phyloP scores from a whole-genome alignment of 2,797 vertebrate species.

The Hippopotamyrus pictus region DNA sequence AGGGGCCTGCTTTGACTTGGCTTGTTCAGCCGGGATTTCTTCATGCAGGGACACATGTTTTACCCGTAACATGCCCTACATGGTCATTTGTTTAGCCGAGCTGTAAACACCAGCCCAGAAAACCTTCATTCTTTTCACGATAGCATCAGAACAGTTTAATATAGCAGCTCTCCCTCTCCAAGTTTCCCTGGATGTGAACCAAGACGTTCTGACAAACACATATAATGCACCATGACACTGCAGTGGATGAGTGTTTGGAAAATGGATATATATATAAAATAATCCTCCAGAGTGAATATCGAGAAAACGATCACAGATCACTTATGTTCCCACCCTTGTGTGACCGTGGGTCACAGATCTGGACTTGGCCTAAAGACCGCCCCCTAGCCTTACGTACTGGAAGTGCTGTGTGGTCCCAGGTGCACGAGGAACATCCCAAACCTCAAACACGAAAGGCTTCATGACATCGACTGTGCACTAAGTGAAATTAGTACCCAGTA shows the following conservation, averaged over 20 bases:
- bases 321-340: background rate
- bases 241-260: background rate
- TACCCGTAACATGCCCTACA: background rate
- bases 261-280: background rate
- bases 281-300: background rate
- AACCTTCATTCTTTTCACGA: background rate
- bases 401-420: background rate
- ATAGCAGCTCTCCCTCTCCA: background rate
- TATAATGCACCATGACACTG: background rate
- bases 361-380: background rate
- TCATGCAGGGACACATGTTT: background rate
- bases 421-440: background rate
- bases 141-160: background rate
- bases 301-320: background rate
- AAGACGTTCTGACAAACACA: background rate
- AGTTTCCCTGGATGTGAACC: background rate
- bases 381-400: background rate
- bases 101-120: conserved; percentile 1
- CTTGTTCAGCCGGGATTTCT: background rate
- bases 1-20: background rate
- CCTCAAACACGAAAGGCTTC: background rate
- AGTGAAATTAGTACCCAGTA: background rate
- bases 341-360: background rate
- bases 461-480: background rate
- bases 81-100: background rate